Evolutionary conservation across 2,888 invertebrate genomes (phyloP).

Genomic region (Nysson spinosus): DNA sequence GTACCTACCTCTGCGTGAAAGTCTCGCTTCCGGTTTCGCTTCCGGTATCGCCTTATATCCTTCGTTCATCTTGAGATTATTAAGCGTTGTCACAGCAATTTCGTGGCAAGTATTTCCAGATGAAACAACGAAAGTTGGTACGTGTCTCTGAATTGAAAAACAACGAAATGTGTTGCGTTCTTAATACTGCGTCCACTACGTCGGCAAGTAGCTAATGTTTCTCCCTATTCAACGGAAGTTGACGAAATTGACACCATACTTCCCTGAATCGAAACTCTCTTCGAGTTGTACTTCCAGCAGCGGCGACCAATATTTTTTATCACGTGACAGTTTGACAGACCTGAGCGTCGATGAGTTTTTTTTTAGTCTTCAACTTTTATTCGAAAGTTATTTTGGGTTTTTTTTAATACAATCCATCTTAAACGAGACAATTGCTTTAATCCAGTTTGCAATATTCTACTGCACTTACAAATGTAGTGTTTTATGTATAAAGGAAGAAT

Average conservation of each 20-base stretch:
- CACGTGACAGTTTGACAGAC: slow-evolving; percentile 54
- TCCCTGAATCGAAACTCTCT: too few relatives aligned
- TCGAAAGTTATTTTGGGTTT: not conserved
- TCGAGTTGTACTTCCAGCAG: slow-evolving; percentile 35
- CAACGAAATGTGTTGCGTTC: slow-evolving; percentile 44
- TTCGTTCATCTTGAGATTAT: slow-evolving; percentile 7
- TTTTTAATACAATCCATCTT: not conserved
- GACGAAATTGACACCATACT: too few relatives aligned
- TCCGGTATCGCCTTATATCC: slow-evolving; percentile 2
- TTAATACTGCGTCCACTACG: slow-evolving; percentile 30
- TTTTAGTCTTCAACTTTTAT: not conserved
- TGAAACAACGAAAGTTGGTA: slow-evolving; percentile 5
- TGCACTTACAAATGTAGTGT: too few relatives aligned
- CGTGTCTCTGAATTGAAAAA: not conserved
- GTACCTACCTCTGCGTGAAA: slow-evolving; percentile 19
- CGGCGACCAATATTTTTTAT: slow-evolving; percentile 32
- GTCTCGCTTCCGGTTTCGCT: too few relatives aligned
- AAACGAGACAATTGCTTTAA: too few relatives aligned
- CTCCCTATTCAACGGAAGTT: slow-evolving; percentile 17
- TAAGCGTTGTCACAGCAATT: not conserved
- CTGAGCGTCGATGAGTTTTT: slow-evolving; percentile 22
- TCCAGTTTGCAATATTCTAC: too few relatives aligned
- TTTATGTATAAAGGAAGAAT: too few relatives aligned
- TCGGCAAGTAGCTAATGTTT: slow-evolving; percentile 10
- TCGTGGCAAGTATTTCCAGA: slow-evolving; percentile 29